A percentile compares a stretch with the other conserved stretches of the same genome.
Conservation (phyloP, 30 jellyfish, hydroid and myxozoan species). For the Clytia hemisphaerica region DNA sequence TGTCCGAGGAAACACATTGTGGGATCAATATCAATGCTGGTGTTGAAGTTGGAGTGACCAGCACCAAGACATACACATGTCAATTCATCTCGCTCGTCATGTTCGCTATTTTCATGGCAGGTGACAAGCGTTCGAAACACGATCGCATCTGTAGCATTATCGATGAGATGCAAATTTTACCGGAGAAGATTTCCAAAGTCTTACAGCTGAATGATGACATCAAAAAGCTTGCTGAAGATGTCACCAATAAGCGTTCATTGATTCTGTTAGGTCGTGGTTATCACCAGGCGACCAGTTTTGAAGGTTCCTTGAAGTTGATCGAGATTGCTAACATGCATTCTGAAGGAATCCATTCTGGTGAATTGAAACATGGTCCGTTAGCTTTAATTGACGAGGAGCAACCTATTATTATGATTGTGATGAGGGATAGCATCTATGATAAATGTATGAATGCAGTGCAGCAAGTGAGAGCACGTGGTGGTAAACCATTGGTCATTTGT, state of each 20-base stretch:
- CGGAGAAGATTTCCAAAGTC: conserved; percentile 53
- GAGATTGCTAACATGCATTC: conserved; percentile 82
- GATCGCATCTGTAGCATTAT: conserved; percentile 50
- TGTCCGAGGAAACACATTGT: conserved; percentile 71
- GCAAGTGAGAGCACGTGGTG: conserved; percentile 83
- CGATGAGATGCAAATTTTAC: conserved; percentile 49
- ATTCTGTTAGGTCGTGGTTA: conserved; percentile 87
- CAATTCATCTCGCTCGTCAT: conserved; percentile 68
- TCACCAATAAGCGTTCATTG: conserved; percentile 37
- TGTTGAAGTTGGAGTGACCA: conserved; percentile 78
- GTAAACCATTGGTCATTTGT: conserved; percentile 36
- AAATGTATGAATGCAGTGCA: conserved; percentile 87
- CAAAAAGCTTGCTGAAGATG: conserved; percentile 31
- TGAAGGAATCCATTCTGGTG: conserved; percentile 94
- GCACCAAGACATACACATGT: conserved; percentile 90
- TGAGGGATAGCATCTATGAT: conserved; percentile 57
- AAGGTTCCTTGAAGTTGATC: conserved; percentile 90
- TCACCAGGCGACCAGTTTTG: conserved; percentile 81
- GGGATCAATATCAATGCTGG: conserved; percentile 88
- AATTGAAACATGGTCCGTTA: conserved; percentile 90
- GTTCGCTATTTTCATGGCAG: conserved; percentile 77
- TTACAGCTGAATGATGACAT: conserved; percentile 32
- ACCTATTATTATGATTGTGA: conserved; percentile 74
- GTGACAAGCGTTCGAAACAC: conserved; percentile 49
- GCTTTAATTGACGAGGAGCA: conserved; percentile 80